Conservation (phyloP, 2,888 invertebrate genomes). For the Gibbula magus region DNA sequence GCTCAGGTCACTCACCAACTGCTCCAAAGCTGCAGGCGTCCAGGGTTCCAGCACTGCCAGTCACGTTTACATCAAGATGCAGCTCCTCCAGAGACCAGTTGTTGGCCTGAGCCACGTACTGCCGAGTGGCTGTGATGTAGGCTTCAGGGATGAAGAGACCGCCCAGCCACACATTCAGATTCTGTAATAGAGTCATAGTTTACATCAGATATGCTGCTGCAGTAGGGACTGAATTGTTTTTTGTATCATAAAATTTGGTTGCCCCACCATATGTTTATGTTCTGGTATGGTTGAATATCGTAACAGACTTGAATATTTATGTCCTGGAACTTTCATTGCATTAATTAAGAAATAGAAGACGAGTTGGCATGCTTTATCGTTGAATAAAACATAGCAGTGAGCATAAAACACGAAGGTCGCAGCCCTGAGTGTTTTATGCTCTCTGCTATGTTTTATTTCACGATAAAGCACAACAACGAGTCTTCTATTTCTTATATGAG, state of each 20-base stretch:
- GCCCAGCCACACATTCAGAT: conserved; percentile 95
- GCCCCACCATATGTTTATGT: no score
- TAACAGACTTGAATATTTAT: no score
- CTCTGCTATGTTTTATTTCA: no score
- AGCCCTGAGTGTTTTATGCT: no score
- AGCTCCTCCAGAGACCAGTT: conserved; percentile 93
- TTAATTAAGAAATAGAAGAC: no score
- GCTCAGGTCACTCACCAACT: conserved; percentile 74
- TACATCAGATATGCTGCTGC: background rate
- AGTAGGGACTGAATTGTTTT: background rate
- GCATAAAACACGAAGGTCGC: no score
- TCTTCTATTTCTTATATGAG: no score
- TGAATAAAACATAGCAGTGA: no score
- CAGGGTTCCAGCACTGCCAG: conserved; percentile 54
- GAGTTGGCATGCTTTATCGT: no score
- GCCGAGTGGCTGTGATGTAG: conserved; percentile 98
- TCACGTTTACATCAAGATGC: conserved; percentile 82
- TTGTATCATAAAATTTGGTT: background rate
- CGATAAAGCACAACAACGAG: no score
- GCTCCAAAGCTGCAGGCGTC: conserved; percentile 77
- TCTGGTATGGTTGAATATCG: no score
- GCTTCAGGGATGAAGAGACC: conserved; percentile 98
- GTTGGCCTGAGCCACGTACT: conserved; percentile 92
- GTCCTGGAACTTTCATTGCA: no score
- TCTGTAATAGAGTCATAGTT: conserved; percentile 78